These are phyloP conservation scores for Drymonia ruficornis DNA, from an alignment of 2,888 invertebrate genomes.

Conservation along the genomic window DNA sequence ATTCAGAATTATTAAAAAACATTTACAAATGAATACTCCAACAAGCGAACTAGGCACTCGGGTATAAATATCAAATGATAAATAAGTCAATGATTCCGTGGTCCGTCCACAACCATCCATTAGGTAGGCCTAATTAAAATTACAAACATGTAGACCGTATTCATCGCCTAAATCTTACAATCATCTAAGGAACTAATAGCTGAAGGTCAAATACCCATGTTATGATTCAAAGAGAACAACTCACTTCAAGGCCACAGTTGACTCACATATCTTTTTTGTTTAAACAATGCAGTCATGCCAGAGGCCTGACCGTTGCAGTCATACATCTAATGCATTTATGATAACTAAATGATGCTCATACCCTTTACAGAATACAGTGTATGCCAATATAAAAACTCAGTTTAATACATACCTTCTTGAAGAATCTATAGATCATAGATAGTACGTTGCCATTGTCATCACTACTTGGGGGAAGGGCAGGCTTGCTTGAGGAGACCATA, in stretches of 20 bases:
- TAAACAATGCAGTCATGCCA: constrained; percentile 32
- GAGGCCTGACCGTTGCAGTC: background rate
- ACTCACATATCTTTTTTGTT: constrained; percentile 48
- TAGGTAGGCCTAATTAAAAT: background rate
- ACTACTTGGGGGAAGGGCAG: constrained; percentile 70
- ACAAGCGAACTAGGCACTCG: no score
- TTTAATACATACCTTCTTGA: constrained; percentile 85
- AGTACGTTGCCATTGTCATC: constrained; percentile 81
- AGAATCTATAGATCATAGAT: constrained; percentile 85
- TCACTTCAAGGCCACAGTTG: constrained; percentile 54
- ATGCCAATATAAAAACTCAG: background rate
- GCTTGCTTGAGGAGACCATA: constrained; percentile 74
- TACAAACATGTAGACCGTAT: background rate
- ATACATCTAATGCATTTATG: background rate
- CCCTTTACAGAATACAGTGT: background rate
- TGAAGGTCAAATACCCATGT: constrained; percentile 51
- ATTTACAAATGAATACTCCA: no score
- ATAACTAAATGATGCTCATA: background rate
- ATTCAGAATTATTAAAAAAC: no score
- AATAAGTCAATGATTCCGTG: no score
- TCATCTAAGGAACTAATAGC: constrained; percentile 22
- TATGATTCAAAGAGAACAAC: constrained; percentile 53
- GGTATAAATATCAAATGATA: no score
- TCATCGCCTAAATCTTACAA: background rate
- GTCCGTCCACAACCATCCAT: no score